Base-by-base conservation (phyloP, 2,113 vertebrate genomes). In the Saccopteryx leptura region DNA sequence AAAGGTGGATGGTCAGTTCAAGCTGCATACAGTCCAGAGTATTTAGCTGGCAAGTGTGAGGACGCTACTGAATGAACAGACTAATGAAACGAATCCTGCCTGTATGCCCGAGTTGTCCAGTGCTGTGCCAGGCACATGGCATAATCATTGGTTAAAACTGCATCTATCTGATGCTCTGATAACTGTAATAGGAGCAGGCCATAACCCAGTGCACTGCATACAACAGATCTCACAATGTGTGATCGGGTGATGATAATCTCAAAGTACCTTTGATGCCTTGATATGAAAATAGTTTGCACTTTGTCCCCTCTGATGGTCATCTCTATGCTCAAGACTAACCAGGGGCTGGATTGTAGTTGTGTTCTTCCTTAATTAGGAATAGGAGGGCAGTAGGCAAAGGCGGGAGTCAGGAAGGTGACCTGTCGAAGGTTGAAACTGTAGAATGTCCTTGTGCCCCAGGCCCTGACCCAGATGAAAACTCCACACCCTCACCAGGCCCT, bases 301-400 rank as follows among this genome's bases (percentile, higher is more conserved):
- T 80, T 81, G 76, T 88, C 71, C 84, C 39, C 80, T 60, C 60
- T 52, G 58, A 61, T 48, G 46, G n/a, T 91, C 61, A 39, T 66
- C 28, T 56, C 31, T 33, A 21, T 50, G 48, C 63, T 84, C 28
- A 66, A 63, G 56, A 56, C 75, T 75, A 80, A 63, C 9, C 50
- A 61, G 87, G 46, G n/a, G 39, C 52, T 80, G 50, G 23, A 54
- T 2, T 12, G 21, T 33, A 28, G 13, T 11, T 91, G 58, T 52
- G 19, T 69, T 95, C 85, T 88, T 46, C 58, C 39, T 72, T 91
- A 75, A 24, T 58, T 54, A 75, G 65, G 9, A 94, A 28, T 65
- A 74, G 24, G n/a, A 7, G 1, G 78, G 21, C 2, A 15, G 60
- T 71, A 66, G 69, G 75, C 14, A 56, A 79, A 87, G 28, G 63